A percentile compares a stretch with the other conserved stretches of the same genome.
Evolutionary conservation across 2,113 vertebrate species (phyloP).

Genomic region (Speoplatyrhinus poulsoni): DNA sequence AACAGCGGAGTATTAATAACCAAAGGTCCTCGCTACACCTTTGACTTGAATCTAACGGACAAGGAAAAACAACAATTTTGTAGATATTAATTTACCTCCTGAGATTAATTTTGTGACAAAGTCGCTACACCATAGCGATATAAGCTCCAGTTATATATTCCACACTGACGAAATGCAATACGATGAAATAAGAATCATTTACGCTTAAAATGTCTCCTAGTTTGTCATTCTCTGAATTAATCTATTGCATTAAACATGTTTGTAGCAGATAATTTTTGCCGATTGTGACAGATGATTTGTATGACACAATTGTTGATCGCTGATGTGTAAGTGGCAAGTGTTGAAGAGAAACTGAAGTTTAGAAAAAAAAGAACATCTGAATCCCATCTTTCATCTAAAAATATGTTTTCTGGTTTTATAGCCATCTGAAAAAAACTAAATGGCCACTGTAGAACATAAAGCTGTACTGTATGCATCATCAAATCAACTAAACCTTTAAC

Average conservation of each 20-base stretch:
- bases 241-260: neutral
- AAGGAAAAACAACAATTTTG: conserved; percentile 43
- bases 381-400: neutral
- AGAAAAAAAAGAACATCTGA: conserved; percentile 5
- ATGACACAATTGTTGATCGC: neutral
- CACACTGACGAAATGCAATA: neutral
- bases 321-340: conserved; percentile 35
- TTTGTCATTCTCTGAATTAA: neutral
- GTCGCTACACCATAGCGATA: conserved; percentile 18
- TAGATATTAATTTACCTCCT: conserved; percentile 69
- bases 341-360: conserved; percentile 36
- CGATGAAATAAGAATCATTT: neutral
- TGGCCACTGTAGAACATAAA: neutral
- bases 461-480: neutral
- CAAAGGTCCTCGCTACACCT: conserved; percentile 43
- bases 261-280: neutral
- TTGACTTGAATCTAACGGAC: conserved; percentile 57
- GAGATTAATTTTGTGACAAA: conserved; percentile 63
- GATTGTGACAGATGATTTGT: neutral
- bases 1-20: conserved; percentile 54
- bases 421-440: conserved; percentile 15
- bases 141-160: conserved; percentile 1
- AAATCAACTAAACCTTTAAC: conserved; percentile 27
- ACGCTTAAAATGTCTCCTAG: neutral
- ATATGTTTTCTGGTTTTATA: neutral